These are phyloP conservation scores for Drosophila paracracens DNA, from an alignment of 2,888 invertebrate genomes.

Conservation along the genomic window DNA sequence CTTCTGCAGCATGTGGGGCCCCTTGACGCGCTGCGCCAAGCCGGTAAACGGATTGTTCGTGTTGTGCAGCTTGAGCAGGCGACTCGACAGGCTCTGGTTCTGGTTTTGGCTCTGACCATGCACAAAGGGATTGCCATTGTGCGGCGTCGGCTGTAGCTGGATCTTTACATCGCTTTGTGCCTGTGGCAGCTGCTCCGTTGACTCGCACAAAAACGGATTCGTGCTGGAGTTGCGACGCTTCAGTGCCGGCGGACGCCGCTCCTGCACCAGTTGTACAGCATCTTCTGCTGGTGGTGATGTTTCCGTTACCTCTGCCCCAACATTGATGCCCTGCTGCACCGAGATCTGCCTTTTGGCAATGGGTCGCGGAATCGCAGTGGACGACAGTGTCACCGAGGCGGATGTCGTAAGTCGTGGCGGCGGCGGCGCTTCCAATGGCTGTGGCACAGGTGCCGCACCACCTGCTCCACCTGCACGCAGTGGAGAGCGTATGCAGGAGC, in stretches of 20 bases:
- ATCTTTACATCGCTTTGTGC: slow-evolving; percentile 8
- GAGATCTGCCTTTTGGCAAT: slow-evolving; percentile 82
- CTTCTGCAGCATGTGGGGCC: slow-evolving; percentile 83
- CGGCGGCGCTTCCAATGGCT: slow-evolving; percentile 77
- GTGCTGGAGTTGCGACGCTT: slow-evolving; percentile 81
- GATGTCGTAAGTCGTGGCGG: slow-evolving; percentile 70
- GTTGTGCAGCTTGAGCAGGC: slow-evolving; percentile 68
- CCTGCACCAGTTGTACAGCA: slow-evolving; percentile 8
- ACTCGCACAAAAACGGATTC: slow-evolving; percentile 82
- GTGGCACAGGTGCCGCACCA: slow-evolving; percentile 51
- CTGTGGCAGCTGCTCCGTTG: slow-evolving; percentile 55
- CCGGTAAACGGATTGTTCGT: slow-evolving; percentile 80
- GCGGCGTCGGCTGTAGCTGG: background rate
- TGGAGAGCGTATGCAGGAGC: slow-evolving; percentile 57
- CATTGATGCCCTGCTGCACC: slow-evolving; percentile 70
- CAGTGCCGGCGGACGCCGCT: slow-evolving; percentile 53
- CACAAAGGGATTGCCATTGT: slow-evolving; percentile 73
- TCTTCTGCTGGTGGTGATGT: background rate
- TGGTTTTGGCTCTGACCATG: slow-evolving; percentile 27
- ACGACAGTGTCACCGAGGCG: slow-evolving; percentile 60
- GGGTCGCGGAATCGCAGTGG: slow-evolving; percentile 83
- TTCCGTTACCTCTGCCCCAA: slow-evolving; percentile 23
- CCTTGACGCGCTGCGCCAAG: slow-evolving; percentile 80
- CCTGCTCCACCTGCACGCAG: slow-evolving; percentile 9
- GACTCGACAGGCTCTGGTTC: slow-evolving; percentile 68